Percentiles rank a stretch among this genome's conserved stretches.
These are phyloP conservation scores for Spongia lamella DNA, from an alignment of 37 sponge, comb jelly and placozoan genomes.

Conservation along the genomic window DNA sequence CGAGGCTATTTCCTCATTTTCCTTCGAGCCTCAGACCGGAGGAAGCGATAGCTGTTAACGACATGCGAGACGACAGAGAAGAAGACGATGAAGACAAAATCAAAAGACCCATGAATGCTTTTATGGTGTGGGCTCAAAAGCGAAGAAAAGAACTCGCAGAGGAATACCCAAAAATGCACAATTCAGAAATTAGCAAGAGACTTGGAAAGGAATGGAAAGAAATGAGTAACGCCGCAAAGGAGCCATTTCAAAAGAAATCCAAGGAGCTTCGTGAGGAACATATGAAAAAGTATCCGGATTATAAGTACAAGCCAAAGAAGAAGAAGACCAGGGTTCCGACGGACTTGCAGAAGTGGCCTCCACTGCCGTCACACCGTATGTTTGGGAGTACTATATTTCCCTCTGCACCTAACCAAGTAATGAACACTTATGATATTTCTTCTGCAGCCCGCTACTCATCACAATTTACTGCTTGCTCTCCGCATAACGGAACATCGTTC, in stretches of 20 bases:
- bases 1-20: no score
- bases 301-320: conserved; percentile 98
- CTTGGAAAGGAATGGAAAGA: conserved; percentile 96
- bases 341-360: conserved; percentile 30
- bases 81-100: conserved; percentile 91
- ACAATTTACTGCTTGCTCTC: no score
- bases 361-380: conserved; percentile 13
- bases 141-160: conserved; percentile 97
- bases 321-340: conserved; percentile 76
- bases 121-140: conserved; percentile 99
- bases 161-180: conserved; percentile 99
- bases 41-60: no score
- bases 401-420: conserved; percentile 20
- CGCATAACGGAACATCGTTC: no score
- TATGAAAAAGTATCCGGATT: conserved; percentile 98
- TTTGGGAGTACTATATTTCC: conserved; percentile 15
- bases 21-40: no score
- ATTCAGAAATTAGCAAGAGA: conserved; percentile 96
- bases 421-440: neutral
- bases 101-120: conserved; percentile 99
- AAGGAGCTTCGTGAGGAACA: conserved; percentile 88
- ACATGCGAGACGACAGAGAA: conserved; percentile 18
- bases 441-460: no score
- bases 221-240: conserved; percentile 88
- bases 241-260: conserved; percentile 95